Evolutionary conservation across 1,140 invertebrate species (phyloP).

Genomic region (Drosophila santomea): DNA sequence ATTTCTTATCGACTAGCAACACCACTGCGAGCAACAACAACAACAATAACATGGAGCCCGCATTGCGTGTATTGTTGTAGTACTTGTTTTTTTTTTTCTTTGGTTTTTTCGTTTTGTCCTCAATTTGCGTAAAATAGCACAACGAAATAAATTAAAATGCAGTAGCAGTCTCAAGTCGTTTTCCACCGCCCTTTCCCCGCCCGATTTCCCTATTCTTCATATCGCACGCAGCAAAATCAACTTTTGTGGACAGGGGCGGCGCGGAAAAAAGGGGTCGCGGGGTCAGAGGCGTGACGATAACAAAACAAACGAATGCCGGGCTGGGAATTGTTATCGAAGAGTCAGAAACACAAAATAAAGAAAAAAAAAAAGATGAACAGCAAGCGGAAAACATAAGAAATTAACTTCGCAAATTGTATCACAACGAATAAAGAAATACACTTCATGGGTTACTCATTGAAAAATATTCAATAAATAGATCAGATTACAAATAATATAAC

Average conservation of each 20-base stretch:
- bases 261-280: constrained; percentile 5
- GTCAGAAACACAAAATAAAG: not conserved
- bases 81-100: constrained; percentile 34
- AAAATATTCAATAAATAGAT: not conserved
- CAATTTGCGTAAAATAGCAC: constrained; percentile 81
- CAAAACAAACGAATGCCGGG: constrained; percentile 35
- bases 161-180: constrained; percentile 50
- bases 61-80: constrained; percentile 49
- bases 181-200: constrained; percentile 5
- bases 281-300: constrained; percentile 47
- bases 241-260: not conserved
- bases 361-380: not conserved
- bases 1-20: constrained; percentile 66
- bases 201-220: not conserved
- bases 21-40: constrained; percentile 13
- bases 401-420: not conserved
- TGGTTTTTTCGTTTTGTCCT: constrained; percentile 52
- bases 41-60: constrained; percentile 35
- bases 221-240: constrained; percentile 6
- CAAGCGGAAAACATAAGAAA: not conserved
- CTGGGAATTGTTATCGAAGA: constrained; percentile 26
- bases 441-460: not conserved
- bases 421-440: not conserved
- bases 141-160: constrained; percentile 82
- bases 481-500: too few species aligned